Base-by-base conservation (phyloP, 2,113 vertebrate genomes). In the Orthochromis malagaraziensis region DNA sequence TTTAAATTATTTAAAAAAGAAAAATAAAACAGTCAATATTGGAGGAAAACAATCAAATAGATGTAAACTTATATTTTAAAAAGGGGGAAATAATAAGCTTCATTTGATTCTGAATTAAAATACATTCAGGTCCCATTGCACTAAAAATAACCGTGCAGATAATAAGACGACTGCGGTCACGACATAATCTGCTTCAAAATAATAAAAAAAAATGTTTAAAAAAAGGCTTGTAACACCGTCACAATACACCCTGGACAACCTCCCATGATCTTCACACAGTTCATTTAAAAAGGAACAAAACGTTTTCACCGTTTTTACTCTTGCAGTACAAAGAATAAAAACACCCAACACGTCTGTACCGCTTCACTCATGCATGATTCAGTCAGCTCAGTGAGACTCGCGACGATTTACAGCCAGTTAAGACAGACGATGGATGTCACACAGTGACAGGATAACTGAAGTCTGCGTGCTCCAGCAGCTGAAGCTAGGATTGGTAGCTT, bases 391-490 rank as follows among this genome's bases (percentile, higher is more conserved):
- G 93, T 93, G 95, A 94, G 96, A 96, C 96, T 79, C 88, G 91
- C 65, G 49, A 95, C 94, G 95, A 96, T 93, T 90, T 93, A 96
- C 93, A 96, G 91, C 94, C 87, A 94, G 94, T 65, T 95, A 91
- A 94, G 87, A 96, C 92, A 94, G 86, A 92, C 68, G 51, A 97
- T 88, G 96, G 96, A 97, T 96, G 98, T 98, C 98, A 99, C 98
- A 98, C 94, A 96, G 98, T 98, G 97, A 98, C 98, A 98, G 97
- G 97, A 96, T 96, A 95, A 91, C 12, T 94, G 60, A 65, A 65
- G 87, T 88, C 79, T 93, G 93, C 94, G 88, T 94, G 94, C 96
- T 85, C 84, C 68, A 82, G 88, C 75, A 75, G 88, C 90, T 65
- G 58, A 81, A 79, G 83, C 85, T 60, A 81, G 68, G 54, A 47